phyloP scores from a whole-genome alignment of 1,140 invertebrate species.

The Ridgeia piscesae region DNA sequence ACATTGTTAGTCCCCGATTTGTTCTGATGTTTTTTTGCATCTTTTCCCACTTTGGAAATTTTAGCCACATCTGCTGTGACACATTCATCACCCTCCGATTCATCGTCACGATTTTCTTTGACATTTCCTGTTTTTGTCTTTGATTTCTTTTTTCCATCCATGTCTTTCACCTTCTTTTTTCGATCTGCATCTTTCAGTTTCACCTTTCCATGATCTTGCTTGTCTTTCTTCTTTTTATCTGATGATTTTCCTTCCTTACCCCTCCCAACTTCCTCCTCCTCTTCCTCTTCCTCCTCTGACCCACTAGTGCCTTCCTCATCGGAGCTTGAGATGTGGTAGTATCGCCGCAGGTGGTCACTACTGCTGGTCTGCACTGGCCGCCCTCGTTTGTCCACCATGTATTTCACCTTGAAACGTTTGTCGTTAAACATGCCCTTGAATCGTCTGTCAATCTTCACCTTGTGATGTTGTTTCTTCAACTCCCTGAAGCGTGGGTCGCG shows the following conservation, averaged over 20 bases:
- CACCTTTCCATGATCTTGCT: slow-evolving; percentile 28
- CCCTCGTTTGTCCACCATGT: slow-evolving; percentile 89
- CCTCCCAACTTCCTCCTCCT: slow-evolving; percentile 31
- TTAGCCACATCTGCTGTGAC: background rate
- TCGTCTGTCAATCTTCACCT: slow-evolving; percentile 92
- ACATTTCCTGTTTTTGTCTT: slow-evolving; percentile 50
- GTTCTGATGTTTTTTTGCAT: background rate
- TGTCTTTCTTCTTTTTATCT: slow-evolving; percentile 10
- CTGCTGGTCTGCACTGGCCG: slow-evolving; percentile 74
- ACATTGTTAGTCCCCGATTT: background rate
- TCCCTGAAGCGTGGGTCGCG: slow-evolving; percentile 86
- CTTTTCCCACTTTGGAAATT: background rate
- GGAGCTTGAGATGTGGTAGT: slow-evolving; percentile 71
- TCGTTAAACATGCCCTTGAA: slow-evolving; percentile 89
- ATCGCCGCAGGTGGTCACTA: slow-evolving; percentile 82
- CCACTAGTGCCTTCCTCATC: slow-evolving; percentile 32
- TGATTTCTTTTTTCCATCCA: slow-evolving; percentile 33
- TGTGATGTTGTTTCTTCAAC: slow-evolving; percentile 80
- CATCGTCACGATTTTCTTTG: slow-evolving; percentile 67
- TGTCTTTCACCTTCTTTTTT: slow-evolving; percentile 14
- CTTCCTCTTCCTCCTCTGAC: slow-evolving; percentile 32
- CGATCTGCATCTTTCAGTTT: slow-evolving; percentile 50
- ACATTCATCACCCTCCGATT: slow-evolving; percentile 63
- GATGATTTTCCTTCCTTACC: slow-evolving; percentile 29
- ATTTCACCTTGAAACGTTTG: slow-evolving; percentile 70